Conservation (phyloP, 2,888 invertebrate species). For the Argyra leucocephala region DNA sequence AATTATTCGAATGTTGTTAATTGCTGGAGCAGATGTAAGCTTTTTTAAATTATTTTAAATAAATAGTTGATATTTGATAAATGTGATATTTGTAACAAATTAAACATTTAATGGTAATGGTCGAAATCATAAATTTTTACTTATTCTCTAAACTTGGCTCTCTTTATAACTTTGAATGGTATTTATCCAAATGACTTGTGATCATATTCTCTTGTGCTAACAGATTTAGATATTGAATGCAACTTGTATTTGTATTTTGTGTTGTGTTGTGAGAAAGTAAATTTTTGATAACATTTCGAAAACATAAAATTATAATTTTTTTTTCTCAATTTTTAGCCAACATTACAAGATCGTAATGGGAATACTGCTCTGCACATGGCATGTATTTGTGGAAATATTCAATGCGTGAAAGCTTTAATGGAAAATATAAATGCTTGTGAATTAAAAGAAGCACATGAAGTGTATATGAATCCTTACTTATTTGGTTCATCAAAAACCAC, state of each 20-base stretch:
- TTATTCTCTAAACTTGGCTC: neutral
- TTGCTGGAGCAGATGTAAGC: conserved; percentile 61
- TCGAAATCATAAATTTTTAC: neutral
- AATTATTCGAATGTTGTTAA: conserved; percentile 65
- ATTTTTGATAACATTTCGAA: too few relatives aligned
- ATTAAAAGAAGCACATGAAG: conserved; percentile 36
- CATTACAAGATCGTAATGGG: conserved; percentile 61
- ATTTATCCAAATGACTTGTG: too few relatives aligned
- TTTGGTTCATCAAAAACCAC: conserved; percentile 30
- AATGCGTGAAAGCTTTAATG: conserved; percentile 64
- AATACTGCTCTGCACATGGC: conserved; percentile 84
- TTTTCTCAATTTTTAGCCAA: conserved; percentile 38
- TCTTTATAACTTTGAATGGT: too few relatives aligned
- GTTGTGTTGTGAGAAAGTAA: too few relatives aligned
- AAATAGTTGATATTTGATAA: neutral
- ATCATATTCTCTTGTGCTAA: too few relatives aligned
- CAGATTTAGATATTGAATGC: too few relatives aligned
- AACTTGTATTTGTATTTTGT: too few relatives aligned
- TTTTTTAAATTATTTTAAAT: conserved; percentile 9
- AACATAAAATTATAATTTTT: conserved; percentile 7
- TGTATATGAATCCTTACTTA: conserved; percentile 39
- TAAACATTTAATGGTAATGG: neutral
- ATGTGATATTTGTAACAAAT: neutral
- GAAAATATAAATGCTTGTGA: conserved; percentile 52
- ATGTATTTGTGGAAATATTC: conserved; percentile 57